Evolutionary conservation across 2,888 invertebrate species (phyloP).

Genomic region (Autographa gamma): DNA sequence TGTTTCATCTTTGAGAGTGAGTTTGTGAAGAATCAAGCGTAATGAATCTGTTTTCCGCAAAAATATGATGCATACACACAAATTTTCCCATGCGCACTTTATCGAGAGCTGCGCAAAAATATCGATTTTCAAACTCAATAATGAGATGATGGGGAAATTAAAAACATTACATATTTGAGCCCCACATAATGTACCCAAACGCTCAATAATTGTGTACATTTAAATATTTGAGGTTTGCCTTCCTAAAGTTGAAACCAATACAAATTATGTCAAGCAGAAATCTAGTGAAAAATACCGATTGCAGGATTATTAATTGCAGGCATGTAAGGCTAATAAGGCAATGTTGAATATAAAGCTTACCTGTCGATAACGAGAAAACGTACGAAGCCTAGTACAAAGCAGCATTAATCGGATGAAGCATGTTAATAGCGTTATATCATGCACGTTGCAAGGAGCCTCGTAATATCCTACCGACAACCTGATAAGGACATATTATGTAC

Average conservation of each 20-base stretch:
- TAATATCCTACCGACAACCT: conserved; percentile 7
- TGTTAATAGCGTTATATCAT: conserved; percentile 43
- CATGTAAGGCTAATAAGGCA: not conserved
- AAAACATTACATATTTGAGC: too few species aligned
- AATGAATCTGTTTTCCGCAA: too few species aligned
- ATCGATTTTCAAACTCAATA: not conserved
- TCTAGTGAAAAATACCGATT: not conserved
- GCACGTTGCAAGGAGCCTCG: conserved; percentile 28
- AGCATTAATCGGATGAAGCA: conserved; percentile 39
- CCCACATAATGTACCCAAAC: too few species aligned
- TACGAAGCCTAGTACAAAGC: conserved; percentile 21
- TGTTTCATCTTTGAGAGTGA: too few species aligned
- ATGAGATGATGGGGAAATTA: not conserved
- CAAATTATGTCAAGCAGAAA: not conserved
- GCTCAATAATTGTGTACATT: too few species aligned
- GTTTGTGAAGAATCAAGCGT: too few species aligned
- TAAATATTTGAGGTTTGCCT: too few species aligned
- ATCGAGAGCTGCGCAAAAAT: not conserved
- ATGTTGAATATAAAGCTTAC: not conserved
- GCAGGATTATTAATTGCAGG: not conserved
- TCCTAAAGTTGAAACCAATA: not conserved
- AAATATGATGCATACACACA: too few species aligned
- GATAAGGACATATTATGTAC: conserved; percentile 40
- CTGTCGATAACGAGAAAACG: not conserved
- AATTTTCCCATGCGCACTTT: not conserved